Evolutionary conservation across 2,888 invertebrate species (phyloP), one percentile per base, ranked within the genome.

Genomic region (Marronus borbonicus): DNA sequence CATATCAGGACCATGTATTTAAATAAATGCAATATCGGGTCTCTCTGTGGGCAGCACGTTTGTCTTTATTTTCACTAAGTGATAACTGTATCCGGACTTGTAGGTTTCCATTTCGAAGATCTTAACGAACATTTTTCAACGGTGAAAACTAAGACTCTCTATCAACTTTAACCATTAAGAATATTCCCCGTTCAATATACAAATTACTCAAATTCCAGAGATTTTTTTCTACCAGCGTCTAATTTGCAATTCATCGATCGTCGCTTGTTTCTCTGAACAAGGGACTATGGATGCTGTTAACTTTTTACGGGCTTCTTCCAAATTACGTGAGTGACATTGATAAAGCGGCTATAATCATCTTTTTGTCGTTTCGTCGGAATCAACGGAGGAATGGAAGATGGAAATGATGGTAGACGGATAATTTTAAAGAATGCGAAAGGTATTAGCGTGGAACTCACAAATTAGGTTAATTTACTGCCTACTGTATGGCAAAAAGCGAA

Each of bases 161-260:
- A 39, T 10, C 39, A 39, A 39, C 10, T 39, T 10, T 17, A 17
- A 17, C 17, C 17, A 17, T 17, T 17, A 17, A 17, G 17, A 17
- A 17, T 17, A 24, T 24, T 24, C 24, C 2, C 2, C 24, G 24
- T 24, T 12, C 44, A 12, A 44, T 44, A 44, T n/a, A 7, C 62
- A 31, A 62, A 62, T 62, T 31, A 31, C 62, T 62, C 24, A 14
- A 62, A 62, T 28, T 44, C 20, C 66, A 10, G 7, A 44, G 20
- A 44, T 10, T 20, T 17, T 49, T 12, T 44, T 8, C 17, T 44
- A 2, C 49, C 20, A 12, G 8, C 49, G 4, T 28, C 64, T n/a
- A 44, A 49, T 44, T 66, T 49, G 49, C 10, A 49, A 66, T 66
- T 66, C 66, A 66, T 66, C 66, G 66, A 66, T 49, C n/a, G 44